Conservation (phyloP, 2,113 vertebrate species). For the Prochilodus magdalenae region DNA sequence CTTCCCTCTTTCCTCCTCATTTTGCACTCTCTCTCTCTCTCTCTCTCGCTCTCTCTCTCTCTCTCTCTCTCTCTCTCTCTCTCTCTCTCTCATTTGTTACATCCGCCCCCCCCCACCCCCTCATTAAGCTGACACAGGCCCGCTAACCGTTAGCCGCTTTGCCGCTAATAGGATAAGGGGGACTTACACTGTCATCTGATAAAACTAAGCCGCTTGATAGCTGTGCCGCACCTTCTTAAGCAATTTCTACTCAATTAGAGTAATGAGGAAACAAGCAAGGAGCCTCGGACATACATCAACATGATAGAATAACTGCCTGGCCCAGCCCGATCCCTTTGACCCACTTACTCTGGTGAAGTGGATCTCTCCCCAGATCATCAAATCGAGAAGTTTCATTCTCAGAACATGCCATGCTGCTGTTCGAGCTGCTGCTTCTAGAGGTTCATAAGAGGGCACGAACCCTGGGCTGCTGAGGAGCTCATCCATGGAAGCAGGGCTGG, state of each 20-base stretch:
- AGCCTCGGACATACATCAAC: slow-evolving; percentile 80
- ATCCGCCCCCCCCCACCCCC: slow-evolving; percentile 19
- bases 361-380: slow-evolving; percentile 14
- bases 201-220: slow-evolving; percentile 87
- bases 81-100: slow-evolving; percentile 7
- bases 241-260: slow-evolving; percentile 87
- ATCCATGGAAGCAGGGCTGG: too few relatives aligned
- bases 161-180: slow-evolving; percentile 87
- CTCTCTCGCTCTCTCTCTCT: background rate
- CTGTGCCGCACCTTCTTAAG: slow-evolving; percentile 84
- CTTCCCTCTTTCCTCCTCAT: background rate
- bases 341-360: slow-evolving; percentile 13
- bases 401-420: background rate
- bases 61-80: slow-evolving; percentile 17
- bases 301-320: slow-evolving; percentile 75
- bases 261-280: slow-evolving; percentile 82
- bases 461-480: background rate
- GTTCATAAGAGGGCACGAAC: too few relatives aligned
- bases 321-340: slow-evolving; percentile 38
- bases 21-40: background rate
- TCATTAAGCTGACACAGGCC: slow-evolving; percentile 85
- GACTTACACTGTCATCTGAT: slow-evolving; percentile 90
- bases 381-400: background rate
- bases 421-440: background rate
- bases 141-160: slow-evolving; percentile 87